phyloP scores from a whole-genome alignment of 2,888 invertebrate genomes.

The Sinotaia quadrata region DNA sequence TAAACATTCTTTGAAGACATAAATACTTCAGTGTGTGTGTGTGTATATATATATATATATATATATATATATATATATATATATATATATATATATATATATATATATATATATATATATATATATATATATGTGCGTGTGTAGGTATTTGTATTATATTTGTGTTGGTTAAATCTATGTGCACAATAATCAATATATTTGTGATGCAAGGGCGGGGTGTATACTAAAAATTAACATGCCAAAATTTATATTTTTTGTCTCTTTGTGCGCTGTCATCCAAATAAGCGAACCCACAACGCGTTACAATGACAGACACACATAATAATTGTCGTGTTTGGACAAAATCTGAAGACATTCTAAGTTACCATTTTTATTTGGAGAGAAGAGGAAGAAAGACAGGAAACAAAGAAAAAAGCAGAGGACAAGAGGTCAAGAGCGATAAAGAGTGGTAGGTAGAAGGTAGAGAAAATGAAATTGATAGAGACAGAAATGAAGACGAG shows the following conservation, averaged over 20 bases:
- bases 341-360: no score
- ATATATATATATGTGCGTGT: conserved; percentile 4
- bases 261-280: no score
- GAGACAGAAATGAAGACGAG: conserved; percentile 4
- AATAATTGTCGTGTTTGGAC: no score
- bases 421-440: neutral
- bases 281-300: no score
- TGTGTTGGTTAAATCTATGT: no score
- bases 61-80: conserved; percentile 11
- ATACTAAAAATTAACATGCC: no score
- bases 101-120: conserved; percentile 6
- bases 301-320: no score
- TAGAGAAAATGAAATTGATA: conserved; percentile 4
- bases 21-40: neutral
- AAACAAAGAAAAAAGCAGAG: neutral
- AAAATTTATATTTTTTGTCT: no score
- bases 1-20: neutral
- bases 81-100: neutral
- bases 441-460: neutral
- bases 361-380: no score
- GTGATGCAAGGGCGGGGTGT: no score
- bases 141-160: neutral
- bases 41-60: conserved; percentile 9
- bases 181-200: no score
- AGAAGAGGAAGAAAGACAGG: neutral